Evolutionary conservation across 2,797 vertebrate species (phyloP), one percentile per base, ranked within the genome.

Genomic region (Cyprinella venusta): DNA sequence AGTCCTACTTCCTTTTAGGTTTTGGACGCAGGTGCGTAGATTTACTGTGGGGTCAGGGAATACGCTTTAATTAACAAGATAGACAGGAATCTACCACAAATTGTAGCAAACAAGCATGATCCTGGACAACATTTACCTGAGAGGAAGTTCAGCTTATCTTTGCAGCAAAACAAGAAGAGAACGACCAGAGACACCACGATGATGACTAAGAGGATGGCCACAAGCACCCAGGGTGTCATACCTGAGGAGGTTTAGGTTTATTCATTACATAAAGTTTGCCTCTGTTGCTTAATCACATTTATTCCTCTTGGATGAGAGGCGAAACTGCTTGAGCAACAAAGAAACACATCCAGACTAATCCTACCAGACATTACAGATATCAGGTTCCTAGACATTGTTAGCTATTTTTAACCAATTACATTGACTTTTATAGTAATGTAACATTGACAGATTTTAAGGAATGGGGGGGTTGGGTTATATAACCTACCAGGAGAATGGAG

Each of bases 1-100:
- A 84, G 94, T 95, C 84, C 94, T 90, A 8, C 92, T 95, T 85
- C 94, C 91, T 90, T 96, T 95, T 82, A 95, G 91, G 88, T 94
- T 96, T 91, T 95, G 95, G 78, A 96, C 93, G 78, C 95, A 95
- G 21, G 92, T 93, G 79, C 94, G 91, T 76, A 96, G 87, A 88
- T 96, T 95, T 40, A 94, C 95, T 96, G 79, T 24, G n/a, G 71
- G 9, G 81, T 68, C 68, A 65, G 18, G 78, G 26, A 80, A 80
- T 70, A 26, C 79, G 71, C 33, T 45, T 78, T 61, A 19, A 80
- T 79, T 13, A 80, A 72, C 52, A 38, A 42, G 56, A 40, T 54
- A 52, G 40, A 78, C 19, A 36, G 45, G 71, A 81, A 81, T 72
- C 65, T 67, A 79, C 6, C 76, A 45, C 3, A 24, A 52, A 15